Percentiles rank a stretch among this genome's conserved stretches.
Evolutionary conservation across 2,888 invertebrate species (phyloP).

Genomic region (Heliconius hortense): DNA sequence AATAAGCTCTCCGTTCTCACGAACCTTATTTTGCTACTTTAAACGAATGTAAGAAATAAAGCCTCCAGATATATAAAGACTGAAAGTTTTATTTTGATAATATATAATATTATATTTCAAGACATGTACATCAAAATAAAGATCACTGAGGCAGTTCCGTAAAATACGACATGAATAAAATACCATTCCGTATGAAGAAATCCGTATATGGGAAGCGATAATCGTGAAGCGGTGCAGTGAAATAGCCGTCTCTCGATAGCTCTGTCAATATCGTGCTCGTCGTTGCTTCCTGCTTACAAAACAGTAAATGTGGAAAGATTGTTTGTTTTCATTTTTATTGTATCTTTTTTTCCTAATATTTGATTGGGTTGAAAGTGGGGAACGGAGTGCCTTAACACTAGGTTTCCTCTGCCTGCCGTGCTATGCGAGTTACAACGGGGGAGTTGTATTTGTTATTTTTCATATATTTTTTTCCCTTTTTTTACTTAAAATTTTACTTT

Average conservation of each 20-base stretch:
- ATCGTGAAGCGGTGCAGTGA: constrained; percentile 10
- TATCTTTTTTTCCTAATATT: no score
- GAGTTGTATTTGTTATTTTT: no score
- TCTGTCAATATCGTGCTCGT: constrained; percentile 22
- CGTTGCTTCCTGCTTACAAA: neutral
- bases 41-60: no score
- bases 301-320: constrained; percentile 5
- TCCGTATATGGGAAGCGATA: constrained; percentile 10
- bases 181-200: neutral
- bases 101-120: no score
- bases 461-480: no score
- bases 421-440: no score
- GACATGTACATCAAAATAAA: neutral
- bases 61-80: no score
- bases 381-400: neutral
- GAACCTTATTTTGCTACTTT: no score
- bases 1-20: no score
- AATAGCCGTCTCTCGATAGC: constrained; percentile 21
- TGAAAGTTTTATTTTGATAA: no score
- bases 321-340: neutral
- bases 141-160: neutral
- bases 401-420: neutral
- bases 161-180: neutral
- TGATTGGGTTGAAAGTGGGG: neutral
- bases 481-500: no score